Base-by-base conservation (phyloP, 1,140 invertebrate species). In the Orius insidiosus region DNA sequence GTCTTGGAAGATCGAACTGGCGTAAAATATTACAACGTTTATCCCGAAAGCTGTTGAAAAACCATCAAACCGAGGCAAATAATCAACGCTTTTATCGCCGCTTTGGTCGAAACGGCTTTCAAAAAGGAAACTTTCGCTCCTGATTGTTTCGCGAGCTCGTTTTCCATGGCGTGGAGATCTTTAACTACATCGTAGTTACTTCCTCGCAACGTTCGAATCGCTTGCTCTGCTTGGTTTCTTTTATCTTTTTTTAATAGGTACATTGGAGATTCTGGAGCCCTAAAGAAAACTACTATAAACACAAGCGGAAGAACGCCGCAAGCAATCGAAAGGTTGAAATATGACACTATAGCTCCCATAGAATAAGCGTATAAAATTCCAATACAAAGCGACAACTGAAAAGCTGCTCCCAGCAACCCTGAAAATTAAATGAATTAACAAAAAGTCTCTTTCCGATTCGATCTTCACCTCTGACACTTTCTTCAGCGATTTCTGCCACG, bases 41-140 rank as follows among this genome's bases (percentile, higher is more conserved):
- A 90, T 82, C 33, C 83, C 45, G 76, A 78, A 32, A 89, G 61
- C 58, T 90, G 85, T 56, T 89, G 85, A 60, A 88, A 80, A 39
- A 83, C 62, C 80, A 90, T 85, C 2, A 90, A 64, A 6, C 75
- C 74, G 51, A 82, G 70, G 35, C 72, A 74, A 14, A 90, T 80
- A 7, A 76, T 50, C 10, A 87, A 57, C 2, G 75, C 79, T 58
- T 76, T 83, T 8, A 68, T 57, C 0, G 71, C 71, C 8, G 72
- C 69, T 50, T 63, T 70, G 39, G 69, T 68, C 1, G 59, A 65
- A 3, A 81, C 63, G 1, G 73, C 66, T 2, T 66, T 59, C 1
- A 54, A 32, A 34, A 78, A 69, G 1, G 76, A 71, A 1, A 67
- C 59, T 24, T 72, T 63, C 19, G 70, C 70, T 1, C 75, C 60